These are phyloP conservation scores for Heliornis fulica DNA, from an alignment of 2,113 vertebrate species.

Conservation along the genomic window DNA sequence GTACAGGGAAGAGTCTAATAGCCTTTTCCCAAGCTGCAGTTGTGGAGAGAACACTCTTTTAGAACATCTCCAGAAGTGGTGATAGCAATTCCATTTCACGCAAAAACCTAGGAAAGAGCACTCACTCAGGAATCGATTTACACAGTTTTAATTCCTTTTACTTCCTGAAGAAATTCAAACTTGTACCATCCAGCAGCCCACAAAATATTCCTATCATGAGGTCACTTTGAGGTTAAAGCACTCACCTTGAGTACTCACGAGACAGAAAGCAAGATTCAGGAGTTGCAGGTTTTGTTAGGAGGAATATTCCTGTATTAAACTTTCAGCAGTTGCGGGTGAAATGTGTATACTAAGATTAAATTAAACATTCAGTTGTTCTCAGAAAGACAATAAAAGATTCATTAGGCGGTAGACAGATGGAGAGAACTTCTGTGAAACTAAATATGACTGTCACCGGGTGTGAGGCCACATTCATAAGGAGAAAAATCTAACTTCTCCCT, in stretches of 20 bases:
- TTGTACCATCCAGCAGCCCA: not conserved
- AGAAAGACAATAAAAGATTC: conserved; percentile 16
- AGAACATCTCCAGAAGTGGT: not conserved
- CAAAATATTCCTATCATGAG: not conserved
- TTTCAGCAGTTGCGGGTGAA: not conserved
- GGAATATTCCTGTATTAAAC: not conserved
- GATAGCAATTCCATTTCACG: not conserved
- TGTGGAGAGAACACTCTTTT: not conserved
- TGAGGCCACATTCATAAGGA: not conserved
- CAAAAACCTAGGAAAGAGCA: not conserved
- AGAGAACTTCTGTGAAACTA: not conserved
- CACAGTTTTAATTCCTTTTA: not conserved
- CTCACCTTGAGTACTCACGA: not conserved
- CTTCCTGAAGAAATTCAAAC: not conserved
- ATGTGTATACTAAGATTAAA: conserved; percentile 4
- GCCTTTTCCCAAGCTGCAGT: not conserved
- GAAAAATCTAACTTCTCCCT: not conserved
- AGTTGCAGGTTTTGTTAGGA: not conserved
- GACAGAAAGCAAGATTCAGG: not conserved
- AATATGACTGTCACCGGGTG: not conserved
- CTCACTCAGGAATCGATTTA: conserved; percentile 7
- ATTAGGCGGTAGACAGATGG: not conserved
- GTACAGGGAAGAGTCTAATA: not conserved
- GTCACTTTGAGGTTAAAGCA: not conserved
- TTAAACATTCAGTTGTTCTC: conserved; percentile 10